phyloP scores from a whole-genome alignment of 2,113 vertebrate species.

The Cottus gobio region DNA sequence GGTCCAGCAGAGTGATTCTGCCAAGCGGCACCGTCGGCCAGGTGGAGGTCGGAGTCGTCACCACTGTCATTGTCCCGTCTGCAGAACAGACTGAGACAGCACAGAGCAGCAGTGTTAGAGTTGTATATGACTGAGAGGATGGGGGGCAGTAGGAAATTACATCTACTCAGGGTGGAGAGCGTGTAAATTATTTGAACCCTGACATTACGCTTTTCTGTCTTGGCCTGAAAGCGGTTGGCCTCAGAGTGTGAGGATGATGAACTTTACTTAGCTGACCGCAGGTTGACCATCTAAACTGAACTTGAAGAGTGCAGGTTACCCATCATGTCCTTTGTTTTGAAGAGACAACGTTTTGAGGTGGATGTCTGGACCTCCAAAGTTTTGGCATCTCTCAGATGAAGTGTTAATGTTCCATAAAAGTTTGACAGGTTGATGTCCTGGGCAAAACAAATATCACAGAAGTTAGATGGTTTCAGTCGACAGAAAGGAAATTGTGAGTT shows the following conservation, averaged over 20 bases:
- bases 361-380: constrained; percentile 63
- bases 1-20: constrained; percentile 71
- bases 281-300: background rate
- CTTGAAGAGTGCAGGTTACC: constrained; percentile 40
- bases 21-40: constrained; percentile 65
- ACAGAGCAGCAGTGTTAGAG: background rate
- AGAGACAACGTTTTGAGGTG: constrained; percentile 67
- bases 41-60: constrained; percentile 51
- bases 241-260: too few species aligned
- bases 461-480: background rate
- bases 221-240: background rate
- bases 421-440: constrained; percentile 68
- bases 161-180: too few species aligned
- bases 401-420: constrained; percentile 65
- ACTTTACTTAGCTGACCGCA: background rate
- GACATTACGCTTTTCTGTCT: background rate
- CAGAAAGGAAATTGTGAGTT: too few species aligned
- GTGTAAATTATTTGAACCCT: background rate
- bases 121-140: too few species aligned
- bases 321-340: constrained; percentile 68
- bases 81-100: constrained; percentile 75
- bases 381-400: constrained; percentile 65
- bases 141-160: too few species aligned
- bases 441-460: background rate
- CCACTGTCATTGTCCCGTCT: constrained; percentile 75